phyloP scores from a whole-genome alignment of 2,113 vertebrate species.

The Hippoglossus stenolepis region DNA sequence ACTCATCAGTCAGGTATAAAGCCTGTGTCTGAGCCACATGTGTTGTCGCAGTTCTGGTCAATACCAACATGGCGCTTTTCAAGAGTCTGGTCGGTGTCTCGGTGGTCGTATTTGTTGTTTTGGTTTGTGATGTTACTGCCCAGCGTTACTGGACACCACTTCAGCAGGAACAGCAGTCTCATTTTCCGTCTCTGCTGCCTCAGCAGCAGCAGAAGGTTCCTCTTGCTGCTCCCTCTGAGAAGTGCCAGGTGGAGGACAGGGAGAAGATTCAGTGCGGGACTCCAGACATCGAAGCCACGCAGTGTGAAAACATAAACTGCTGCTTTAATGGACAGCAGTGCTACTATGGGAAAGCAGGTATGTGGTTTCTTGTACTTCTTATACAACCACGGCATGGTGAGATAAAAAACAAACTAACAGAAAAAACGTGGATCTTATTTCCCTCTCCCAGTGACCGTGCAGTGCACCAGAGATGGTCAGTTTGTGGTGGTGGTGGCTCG shows the following conservation, averaged over 20 bases:
- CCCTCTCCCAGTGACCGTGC: conserved; percentile 76
- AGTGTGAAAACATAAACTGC: conserved; percentile 75
- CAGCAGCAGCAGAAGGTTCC: conserved; percentile 34
- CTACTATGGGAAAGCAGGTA: conserved; percentile 79
- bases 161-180: conserved; percentile 18
- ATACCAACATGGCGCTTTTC: conserved; percentile 54
- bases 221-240: conserved; percentile 32
- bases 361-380: neutral
- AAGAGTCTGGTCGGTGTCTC: conserved; percentile 33
- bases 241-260: conserved; percentile 64
- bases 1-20: conserved; percentile 57
- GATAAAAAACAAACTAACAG: neutral
- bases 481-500: conserved; percentile 79
- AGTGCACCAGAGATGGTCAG: conserved; percentile 81
- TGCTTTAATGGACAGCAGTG: conserved; percentile 74
- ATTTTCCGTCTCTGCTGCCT: neutral
- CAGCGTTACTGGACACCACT: conserved; percentile 24
- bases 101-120: conserved; percentile 1
- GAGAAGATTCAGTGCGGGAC: conserved; percentile 73
- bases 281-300: conserved; percentile 46
- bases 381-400: neutral
- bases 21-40: neutral
- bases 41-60: conserved; percentile 8
- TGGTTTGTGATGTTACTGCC: conserved; percentile 31
- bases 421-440: too few species aligned